Base-by-base conservation (phyloP, 2,797 vertebrate species). In the Diplodus sargus region DNA sequence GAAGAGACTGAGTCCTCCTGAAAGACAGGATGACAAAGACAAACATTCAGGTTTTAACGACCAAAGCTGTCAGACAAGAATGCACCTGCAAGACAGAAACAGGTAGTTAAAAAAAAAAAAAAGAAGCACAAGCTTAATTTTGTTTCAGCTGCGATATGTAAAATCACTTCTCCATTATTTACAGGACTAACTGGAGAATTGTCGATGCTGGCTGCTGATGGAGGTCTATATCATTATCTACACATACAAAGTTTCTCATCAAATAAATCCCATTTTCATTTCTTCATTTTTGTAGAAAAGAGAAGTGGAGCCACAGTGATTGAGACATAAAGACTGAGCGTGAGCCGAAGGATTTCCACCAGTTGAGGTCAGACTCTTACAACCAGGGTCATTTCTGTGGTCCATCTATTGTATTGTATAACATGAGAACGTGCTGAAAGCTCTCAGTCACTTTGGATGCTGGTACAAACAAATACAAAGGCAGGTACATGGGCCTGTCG, bases 1-100 rank as follows among this genome's bases (percentile, higher is more conserved):
- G 98, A 83, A 99, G 95, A 18, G 97, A 99, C 85, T 98, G 96
- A 0, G 94, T 97, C 88, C 98, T 96, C 95, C 98, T 99, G 73
- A 59, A 90, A 90, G 17, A 90, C 2, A 84, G 16, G n/a, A 70
- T 3, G 17, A 82, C 10, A 81, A 20, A 75, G 47, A 48, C 15
- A 72, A 53, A 66, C 20, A 45, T 25, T 45, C 1, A 28, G 4
- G 30, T 64, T 58, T 9, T 20, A 34, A 52, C 8, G 17, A 10
- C 0, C 1, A 11, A 75, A 34, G 7, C 28, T 56, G 30, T 3
- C 6, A 2, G 13, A n/a, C 17, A 66, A 20, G 12, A 64, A 64
- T 28, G 22, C 17, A n/a, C 15, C 9, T 9, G 7, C 14, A 39
- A 9, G 8, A 9, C 7, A 39, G 34, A 58, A 59, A 25, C 5